Base-by-base conservation (phyloP, 1,140 invertebrate species). In the Cheumatopsyche charites region DNA sequence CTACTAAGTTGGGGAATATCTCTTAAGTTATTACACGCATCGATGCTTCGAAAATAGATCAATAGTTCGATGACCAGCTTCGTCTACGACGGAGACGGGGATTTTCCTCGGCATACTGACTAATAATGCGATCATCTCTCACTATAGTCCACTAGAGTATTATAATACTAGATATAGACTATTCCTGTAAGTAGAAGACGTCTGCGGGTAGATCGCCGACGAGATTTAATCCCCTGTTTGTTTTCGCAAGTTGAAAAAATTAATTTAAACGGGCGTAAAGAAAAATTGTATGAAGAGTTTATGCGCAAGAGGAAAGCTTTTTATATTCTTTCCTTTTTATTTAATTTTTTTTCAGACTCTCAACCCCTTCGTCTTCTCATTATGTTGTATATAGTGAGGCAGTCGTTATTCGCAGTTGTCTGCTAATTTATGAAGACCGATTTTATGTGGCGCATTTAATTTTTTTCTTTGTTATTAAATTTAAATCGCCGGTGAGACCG, bases 1-100 rank as follows among this genome's bases (percentile, higher is more conserved):
- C 52, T 21, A 36, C 26, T 45, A 71, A 71, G 69, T 71, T 47
- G n/a, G 49, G 41, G 61, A 9, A 43, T 62, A 66, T 52, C 70
- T 72, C 65, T 72, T 68, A 63, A 62, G 49, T 66, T 67, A 73
- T 75, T 75, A 70, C 52, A 72, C 55, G 74, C 63, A 75, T 73
- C 71, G 71, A 62, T 49, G 67, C 42, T 49, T 73, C 61, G 62
- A 75, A 75, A 75, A 75, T 73, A 75, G 74, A 75, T 75, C 71
- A 61, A 75, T 75, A 72, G 74, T 72, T 75, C 67, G 55, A 19
- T 61, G 74, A 66, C 67, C 71, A 49, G 63, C 55, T 61, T 19
- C n/a, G 55, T 19, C 55, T 19, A 12, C n/a, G 55, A 23, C 55
- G n/a, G 11, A 11, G 49, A 4, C 55, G 55, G 55, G 21, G 23